These are phyloP conservation scores for Galeopsomyia nigrocyanea DNA, from an alignment of 2,888 invertebrate genomes.

Conservation along the genomic window DNA sequence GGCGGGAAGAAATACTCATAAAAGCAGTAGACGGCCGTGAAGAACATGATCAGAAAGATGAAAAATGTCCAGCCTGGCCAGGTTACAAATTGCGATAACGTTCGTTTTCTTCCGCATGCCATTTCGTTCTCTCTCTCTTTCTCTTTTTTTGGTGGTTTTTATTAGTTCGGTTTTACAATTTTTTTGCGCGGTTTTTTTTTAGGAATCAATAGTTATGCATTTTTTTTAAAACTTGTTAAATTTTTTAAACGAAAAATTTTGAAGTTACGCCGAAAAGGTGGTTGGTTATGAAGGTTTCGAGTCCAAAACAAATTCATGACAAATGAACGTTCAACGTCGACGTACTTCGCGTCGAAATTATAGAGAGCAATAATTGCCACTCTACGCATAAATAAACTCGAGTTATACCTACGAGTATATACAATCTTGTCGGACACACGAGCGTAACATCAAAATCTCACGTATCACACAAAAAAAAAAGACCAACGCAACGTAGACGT, in stretches of 20 bases:
- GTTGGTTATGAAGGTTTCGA: not conserved
- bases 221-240: slow-evolving; percentile 18
- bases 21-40: slow-evolving; percentile 48
- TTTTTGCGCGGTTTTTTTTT: not conserved
- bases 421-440: too few relatives aligned
- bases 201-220: not conserved
- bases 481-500: not conserved
- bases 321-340: slow-evolving; percentile 7
- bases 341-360: not conserved
- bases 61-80: slow-evolving; percentile 59
- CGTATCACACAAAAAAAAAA: too few relatives aligned
- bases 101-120: slow-evolving; percentile 47
- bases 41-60: slow-evolving; percentile 54
- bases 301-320: not conserved
- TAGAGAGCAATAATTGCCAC: too few relatives aligned
- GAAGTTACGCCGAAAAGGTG: not conserved
- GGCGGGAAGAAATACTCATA: slow-evolving; percentile 51
- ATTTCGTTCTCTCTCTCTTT: slow-evolving; percentile 39
- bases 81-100: slow-evolving; percentile 40
- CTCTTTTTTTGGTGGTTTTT: slow-evolving; percentile 12
- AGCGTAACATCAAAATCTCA: too few relatives aligned
- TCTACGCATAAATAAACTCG: too few relatives aligned
- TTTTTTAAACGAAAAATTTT: slow-evolving; percentile 17
- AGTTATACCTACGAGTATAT: too few relatives aligned
- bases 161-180: slow-evolving; percentile 9